Conservation (phyloP, 2,113 vertebrate species). For the Stigmatopora argus region DNA sequence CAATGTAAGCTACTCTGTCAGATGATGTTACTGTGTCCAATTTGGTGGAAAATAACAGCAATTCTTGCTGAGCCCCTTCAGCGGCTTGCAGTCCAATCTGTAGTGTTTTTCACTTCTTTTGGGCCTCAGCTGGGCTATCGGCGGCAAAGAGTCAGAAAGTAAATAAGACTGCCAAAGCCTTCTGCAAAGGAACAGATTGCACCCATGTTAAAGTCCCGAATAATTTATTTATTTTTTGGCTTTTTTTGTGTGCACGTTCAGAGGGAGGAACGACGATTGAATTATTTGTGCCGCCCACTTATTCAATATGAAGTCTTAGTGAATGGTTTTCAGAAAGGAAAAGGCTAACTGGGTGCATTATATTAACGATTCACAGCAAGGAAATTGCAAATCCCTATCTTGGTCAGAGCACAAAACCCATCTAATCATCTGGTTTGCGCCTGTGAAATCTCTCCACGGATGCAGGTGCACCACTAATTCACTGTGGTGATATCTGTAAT, state of each 20-base stretch:
- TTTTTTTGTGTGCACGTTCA: not conserved
- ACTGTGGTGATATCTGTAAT: not conserved
- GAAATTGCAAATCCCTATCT: not conserved
- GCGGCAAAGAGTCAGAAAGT: slow-evolving; percentile 27
- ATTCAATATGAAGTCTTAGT: slow-evolving; percentile 17
- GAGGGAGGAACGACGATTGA: not conserved
- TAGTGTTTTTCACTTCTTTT: slow-evolving; percentile 46
- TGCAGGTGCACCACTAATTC: not conserved
- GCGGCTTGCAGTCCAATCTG: slow-evolving; percentile 37
- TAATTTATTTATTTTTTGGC: not conserved
- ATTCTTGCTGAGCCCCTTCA: slow-evolving; percentile 48
- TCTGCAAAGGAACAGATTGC: slow-evolving; percentile 5
- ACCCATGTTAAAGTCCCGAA: not conserved
- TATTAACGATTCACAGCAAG: not conserved
- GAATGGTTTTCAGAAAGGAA: slow-evolving; percentile 2
- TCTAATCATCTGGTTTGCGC: not conserved
- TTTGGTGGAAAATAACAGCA: slow-evolving; percentile 54
- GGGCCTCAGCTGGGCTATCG: slow-evolving; percentile 42
- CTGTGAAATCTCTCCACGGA: not conserved
- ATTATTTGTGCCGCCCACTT: not conserved
- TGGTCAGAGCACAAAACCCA: not conserved
- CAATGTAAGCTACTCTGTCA: slow-evolving; percentile 8
- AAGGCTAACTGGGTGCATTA: not conserved
- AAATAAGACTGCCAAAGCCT: slow-evolving; percentile 19
- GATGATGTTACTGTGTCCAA: slow-evolving; percentile 22